Evolutionary conservation across 2,113 vertebrate species (phyloP).

Genomic region (Chionomys nivalis): DNA sequence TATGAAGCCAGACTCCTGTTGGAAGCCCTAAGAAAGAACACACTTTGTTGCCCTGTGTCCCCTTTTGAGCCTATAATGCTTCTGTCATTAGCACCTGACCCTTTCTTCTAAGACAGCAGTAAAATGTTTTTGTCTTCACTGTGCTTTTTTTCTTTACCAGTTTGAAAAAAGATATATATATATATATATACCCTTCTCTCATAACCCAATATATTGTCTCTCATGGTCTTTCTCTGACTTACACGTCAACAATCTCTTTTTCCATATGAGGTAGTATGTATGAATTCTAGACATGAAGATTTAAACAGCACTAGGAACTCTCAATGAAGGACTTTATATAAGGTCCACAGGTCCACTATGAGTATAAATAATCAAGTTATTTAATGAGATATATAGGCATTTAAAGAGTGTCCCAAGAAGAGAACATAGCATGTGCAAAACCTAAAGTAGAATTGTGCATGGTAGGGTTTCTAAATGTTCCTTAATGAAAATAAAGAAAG

Average conservation of each 20-base stretch:
- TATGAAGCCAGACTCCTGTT: neutral
- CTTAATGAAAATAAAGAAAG: neutral
- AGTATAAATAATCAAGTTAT: neutral
- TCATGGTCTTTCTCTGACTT: neutral
- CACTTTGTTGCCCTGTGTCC: rapidly evolving
- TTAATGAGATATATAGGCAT: neutral
- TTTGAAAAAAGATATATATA: rapidly evolving
- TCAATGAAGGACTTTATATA: neutral
- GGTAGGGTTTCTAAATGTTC: neutral
- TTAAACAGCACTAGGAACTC: neutral
- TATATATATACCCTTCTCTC: neutral
- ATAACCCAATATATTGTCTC: neutral
- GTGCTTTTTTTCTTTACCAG: neutral
- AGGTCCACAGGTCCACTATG: neutral
- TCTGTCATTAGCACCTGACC: neutral
- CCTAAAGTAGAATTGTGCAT: neutral
- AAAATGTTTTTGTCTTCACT: rapidly evolving
- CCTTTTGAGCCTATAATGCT: neutral
- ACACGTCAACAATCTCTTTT: neutral
- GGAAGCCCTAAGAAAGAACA: neutral
- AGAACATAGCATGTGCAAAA: neutral
- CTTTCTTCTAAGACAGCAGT: neutral
- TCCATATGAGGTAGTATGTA: neutral
- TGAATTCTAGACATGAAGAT: neutral
- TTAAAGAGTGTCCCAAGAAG: neutral